A percentile compares a stretch with the other conserved stretches of the same genome.
Conservation (phyloP, 2,888 invertebrate genomes). For the Pimpla rufipes region DNA sequence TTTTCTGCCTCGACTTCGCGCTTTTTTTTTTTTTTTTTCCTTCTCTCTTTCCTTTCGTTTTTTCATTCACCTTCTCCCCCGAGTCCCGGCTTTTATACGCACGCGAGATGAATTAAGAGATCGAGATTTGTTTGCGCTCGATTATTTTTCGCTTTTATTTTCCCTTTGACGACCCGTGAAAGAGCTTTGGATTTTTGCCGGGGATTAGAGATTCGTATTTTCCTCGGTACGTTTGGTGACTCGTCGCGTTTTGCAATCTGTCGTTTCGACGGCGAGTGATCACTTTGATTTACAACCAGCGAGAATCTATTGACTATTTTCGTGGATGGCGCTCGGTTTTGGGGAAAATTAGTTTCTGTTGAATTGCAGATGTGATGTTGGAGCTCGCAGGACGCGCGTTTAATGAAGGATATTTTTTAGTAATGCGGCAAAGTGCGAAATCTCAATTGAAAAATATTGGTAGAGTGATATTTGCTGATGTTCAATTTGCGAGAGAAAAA, state of each 20-base stretch:
- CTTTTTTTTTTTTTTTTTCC: slow-evolving; percentile 15
- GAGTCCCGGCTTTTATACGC: slow-evolving; percentile 9
- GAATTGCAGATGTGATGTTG: no score
- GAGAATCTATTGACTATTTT: no score
- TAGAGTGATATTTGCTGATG: no score
- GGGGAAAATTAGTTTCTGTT: no score
- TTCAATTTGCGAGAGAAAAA: no score
- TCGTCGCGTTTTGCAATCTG: no score
- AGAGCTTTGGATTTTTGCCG: neutral
- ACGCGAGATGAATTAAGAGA: slow-evolving; percentile 14
- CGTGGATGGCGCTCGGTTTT: no score
- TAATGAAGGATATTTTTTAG: neutral
- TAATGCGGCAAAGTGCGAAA: neutral
- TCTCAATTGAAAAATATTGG: neutral
- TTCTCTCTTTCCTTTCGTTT: neutral
- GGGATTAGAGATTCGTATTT: neutral
- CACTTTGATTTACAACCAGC: neutral
- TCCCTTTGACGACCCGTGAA: neutral
- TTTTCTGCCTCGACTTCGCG: no score
- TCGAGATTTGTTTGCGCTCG: slow-evolving; percentile 17
- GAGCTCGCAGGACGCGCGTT: no score
- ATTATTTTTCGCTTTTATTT: slow-evolving; percentile 6
- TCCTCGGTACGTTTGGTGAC: neutral
- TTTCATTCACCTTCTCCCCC: neutral
- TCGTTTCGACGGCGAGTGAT: neutral